Evolutionary conservation across 2,797 vertebrate species (phyloP), one percentile per base, ranked within the genome.

Genomic region (Antrozous pallidus): DNA sequence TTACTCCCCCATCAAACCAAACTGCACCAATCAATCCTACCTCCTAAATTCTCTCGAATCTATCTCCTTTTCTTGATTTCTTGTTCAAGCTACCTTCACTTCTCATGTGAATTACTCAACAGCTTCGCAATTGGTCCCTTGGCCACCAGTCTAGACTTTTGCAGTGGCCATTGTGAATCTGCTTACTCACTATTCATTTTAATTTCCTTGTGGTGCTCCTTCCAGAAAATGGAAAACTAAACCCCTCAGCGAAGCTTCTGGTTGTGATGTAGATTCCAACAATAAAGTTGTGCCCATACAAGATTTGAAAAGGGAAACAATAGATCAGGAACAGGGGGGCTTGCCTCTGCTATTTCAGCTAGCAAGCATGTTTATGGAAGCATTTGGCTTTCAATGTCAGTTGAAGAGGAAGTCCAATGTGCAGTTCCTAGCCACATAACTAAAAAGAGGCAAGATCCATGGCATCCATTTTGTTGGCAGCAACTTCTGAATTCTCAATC

Each of bases 401-500:
- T 40, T 79, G 58, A 38, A 88, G 18, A 92, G 45, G 58, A 61
- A 95, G 74, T 45, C 45, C 42, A 88, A 45, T 40, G 73, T 80
- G 49, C 51, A 94, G 83, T 65, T 18, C 28, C 79, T 31, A 71
- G 91, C 18, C 33, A 80, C 42, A 36, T 9, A 12, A 84, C 8
- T 91, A 81, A 86, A 71, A 94, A 93, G 38, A 54, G 33, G 70
- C 16, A 77, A 49, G 33, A 63, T 31, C 38, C 54, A 65, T 56
- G 54, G 36, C 65, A 93, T 67, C 73, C 31, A 45, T 9, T 88
- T 91, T 83, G 24, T 26, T 91, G 83, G 89, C 88, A 89, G 85
- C 58, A 89, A 70, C 31, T 94, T 78, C 81, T 83, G 80, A 94
- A 56, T 91, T 95, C 91, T 85, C 31, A 20, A 75, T 77, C 75